Evolutionary conservation across 2,113 vertebrate genomes (phyloP), one percentile per base, ranked within the genome.

Genomic region (Carassius carassius): DNA sequence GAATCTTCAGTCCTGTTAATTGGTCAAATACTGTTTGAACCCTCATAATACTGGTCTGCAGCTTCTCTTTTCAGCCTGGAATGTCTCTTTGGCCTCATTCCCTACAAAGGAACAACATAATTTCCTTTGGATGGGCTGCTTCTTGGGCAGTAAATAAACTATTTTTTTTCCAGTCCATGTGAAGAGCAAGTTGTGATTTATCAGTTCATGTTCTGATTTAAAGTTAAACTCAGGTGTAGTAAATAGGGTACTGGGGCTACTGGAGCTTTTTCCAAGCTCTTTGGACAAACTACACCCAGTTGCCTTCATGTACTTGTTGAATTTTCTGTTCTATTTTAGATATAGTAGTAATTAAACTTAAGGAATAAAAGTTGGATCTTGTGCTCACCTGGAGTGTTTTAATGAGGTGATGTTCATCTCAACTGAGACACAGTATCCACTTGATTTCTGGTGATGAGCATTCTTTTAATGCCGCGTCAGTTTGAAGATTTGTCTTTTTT

Each of bases 211-310:
- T 51, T 51, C 49, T 85, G 79, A 91, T 91, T 81, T 84, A 83
- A 92, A 90, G 62, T 86, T 90, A 90, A 92, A 90, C 94, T 95
- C 94, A 94, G 93, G 94, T 93, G 89, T 91, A 91, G 51, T 90
- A 90, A 54, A 90, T 87, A 90, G 88, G 91, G 89, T 92, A 92
- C 91, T 87, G 89, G 90, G 85, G 72, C 65, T 74, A 84, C 81
- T 83, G 17, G 69, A 60, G 17, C 19, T 23, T 81, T 90, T 88
- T 85, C 80, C 70, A 65, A 47, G 81, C 69, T 86, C 80, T 32
- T 75, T 88, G 85, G 62, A 85, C 86, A 90, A 85, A 87, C 88
- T 86, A 90, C 73, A 88, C 84, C 85, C 83, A 4, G 65, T 78
- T 82, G 84, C 79, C 84, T 85, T 82, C 81, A 54, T 76, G 89